Evolutionary conservation across 2,113 vertebrate genomes (phyloP).

Genomic region (Periophthalmus modestus): DNA sequence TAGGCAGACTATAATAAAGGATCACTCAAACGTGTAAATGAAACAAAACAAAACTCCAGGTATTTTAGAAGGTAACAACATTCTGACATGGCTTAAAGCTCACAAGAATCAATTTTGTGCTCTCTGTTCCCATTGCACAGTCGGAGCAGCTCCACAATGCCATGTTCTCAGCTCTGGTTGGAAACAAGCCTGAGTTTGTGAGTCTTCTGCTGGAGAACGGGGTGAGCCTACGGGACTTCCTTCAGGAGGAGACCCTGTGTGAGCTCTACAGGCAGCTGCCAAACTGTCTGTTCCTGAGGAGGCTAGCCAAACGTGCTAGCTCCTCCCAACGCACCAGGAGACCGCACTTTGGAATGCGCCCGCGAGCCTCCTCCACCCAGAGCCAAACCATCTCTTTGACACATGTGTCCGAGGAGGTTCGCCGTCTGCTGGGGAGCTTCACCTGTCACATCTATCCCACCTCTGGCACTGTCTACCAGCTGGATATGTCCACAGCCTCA

Average conservation of each 20-base stretch:
- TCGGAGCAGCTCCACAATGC: conserved; percentile 86
- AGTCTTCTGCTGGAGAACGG: conserved; percentile 92
- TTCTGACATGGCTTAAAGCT: too few species aligned
- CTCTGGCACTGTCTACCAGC: conserved; percentile 12
- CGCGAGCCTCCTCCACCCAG: not conserved
- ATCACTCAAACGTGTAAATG: too few species aligned
- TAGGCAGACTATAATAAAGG: too few species aligned
- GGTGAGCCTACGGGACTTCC: conserved; percentile 84
- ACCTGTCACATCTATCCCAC: conserved; percentile 82
- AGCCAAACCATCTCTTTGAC: conserved; percentile 68
- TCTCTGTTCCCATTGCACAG: conserved; percentile 60
- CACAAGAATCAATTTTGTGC: too few species aligned
- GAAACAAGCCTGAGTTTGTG: conserved; percentile 90
- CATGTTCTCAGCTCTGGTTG: conserved; percentile 88
- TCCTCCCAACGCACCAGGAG: conserved; percentile 47
- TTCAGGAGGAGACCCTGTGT: conserved; percentile 78
- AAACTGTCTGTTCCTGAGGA: conserved; percentile 82
- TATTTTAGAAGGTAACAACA: too few species aligned
- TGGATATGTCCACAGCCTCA: conserved; percentile 36
- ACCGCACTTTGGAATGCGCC: not conserved
- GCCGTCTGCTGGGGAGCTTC: conserved; percentile 86
- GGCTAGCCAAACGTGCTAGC: conserved; percentile 81
- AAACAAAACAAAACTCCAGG: too few species aligned
- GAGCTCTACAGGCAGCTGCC: conserved; percentile 85
- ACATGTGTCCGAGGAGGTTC: conserved; percentile 85